Percentiles rank a stretch among this genome's conserved stretches.
Evolutionary conservation across 2,797 vertebrate genomes (phyloP).

Genomic region (Mareca penelope): DNA sequence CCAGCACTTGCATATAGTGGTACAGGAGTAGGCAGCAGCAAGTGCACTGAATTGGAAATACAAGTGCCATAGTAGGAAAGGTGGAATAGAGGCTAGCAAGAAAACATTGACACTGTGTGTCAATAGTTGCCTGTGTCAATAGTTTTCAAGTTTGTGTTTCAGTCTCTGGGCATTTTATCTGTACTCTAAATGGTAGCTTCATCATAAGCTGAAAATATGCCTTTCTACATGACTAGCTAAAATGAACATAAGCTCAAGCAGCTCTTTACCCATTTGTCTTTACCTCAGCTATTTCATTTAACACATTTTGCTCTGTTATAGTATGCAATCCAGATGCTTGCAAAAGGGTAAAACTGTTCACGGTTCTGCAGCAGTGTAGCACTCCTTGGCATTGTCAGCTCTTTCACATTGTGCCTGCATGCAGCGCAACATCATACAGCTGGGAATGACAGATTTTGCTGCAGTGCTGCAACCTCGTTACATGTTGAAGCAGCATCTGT

Average conservation of each 20-base stretch:
- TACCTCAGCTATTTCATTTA: not conserved
- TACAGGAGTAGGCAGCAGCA: not conserved
- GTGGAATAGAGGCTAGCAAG: not conserved
- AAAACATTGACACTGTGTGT: not conserved
- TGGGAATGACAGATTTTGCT: conserved; percentile 57
- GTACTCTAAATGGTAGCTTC: not conserved
- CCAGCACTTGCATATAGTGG: accelerated
- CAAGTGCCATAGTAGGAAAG: not conserved
- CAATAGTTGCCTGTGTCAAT: accelerated
- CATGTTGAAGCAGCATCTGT: conserved; percentile 18
- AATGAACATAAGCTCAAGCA: not conserved
- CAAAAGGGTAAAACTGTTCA: not conserved
- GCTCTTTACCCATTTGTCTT: not conserved
- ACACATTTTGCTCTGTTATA: not conserved
- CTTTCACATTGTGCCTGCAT: not conserved
- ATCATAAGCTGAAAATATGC: not conserved
- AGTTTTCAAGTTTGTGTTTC: accelerated
- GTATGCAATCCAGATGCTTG: not conserved
- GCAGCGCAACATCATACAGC: not conserved
- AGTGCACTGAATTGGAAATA: accelerated
- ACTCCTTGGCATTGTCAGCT: not conserved
- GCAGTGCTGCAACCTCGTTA: conserved; percentile 45
- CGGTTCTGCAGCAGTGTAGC: not conserved
- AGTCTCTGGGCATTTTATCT: not conserved
- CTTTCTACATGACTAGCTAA: not conserved